Conservation (phyloP, 2,888 invertebrate genomes). For the Leptarthrus brevirostris region DNA sequence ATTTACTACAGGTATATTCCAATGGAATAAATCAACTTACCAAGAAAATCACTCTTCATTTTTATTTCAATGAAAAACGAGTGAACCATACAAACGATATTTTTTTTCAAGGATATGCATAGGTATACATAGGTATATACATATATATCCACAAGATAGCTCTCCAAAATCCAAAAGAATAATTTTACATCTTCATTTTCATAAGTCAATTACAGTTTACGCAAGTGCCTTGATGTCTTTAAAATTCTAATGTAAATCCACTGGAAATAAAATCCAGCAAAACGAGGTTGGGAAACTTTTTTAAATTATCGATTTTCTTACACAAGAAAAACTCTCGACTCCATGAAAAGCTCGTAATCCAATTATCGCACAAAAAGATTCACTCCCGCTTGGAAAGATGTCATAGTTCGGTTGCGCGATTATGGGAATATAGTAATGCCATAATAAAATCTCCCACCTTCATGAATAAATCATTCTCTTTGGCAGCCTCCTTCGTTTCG, state of each 20-base stretch:
- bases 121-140: too few relatives aligned
- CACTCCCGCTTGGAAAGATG: conserved; percentile 42
- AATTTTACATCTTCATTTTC: not conserved
- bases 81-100: too few relatives aligned
- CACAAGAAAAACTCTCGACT: conserved; percentile 37
- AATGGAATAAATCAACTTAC: too few relatives aligned
- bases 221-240: conserved; percentile 4
- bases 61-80: too few relatives aligned
- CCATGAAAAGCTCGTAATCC: conserved; percentile 52
- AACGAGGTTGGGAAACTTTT: conserved; percentile 18
- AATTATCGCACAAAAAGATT: conserved; percentile 48
- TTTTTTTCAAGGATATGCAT: too few relatives aligned
- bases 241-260: conserved; percentile 13
- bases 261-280: conserved; percentile 7
- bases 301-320: conserved; percentile 43
- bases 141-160: too few relatives aligned
- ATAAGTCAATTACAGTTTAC: conserved; percentile 9
- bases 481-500: not conserved
- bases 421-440: conserved; percentile 16
- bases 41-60: too few relatives aligned
- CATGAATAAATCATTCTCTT: conserved; percentile 19
- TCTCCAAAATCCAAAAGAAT: too few relatives aligned
- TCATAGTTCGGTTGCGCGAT: conserved; percentile 43
- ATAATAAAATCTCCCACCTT: conserved; percentile 2
- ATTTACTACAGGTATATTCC: too few relatives aligned